These are phyloP conservation scores for Euborellia annulipes DNA, from an alignment of 1,140 invertebrate genomes.

Conservation along the genomic window DNA sequence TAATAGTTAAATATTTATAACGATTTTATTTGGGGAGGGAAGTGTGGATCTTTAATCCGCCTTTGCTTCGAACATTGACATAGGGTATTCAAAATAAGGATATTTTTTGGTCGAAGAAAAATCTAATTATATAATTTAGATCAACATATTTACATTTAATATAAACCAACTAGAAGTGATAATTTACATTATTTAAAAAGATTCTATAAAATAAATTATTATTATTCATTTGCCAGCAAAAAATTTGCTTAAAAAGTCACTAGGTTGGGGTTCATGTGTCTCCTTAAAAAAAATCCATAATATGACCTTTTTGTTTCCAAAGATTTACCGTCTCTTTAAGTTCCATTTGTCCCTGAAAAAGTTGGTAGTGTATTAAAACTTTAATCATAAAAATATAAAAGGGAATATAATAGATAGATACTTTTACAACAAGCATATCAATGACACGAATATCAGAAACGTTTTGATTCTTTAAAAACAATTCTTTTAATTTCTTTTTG, in stretches of 20 bases:
- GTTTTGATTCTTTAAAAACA: slow-evolving; percentile 59
- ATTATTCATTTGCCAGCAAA: slow-evolving; percentile 43
- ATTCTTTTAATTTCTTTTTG: slow-evolving; percentile 55
- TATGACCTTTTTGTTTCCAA: slow-evolving; percentile 74
- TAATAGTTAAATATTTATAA: too few relatives aligned
- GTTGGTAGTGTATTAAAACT: too few relatives aligned
- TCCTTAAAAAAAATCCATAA: slow-evolving; percentile 83
- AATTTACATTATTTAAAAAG: too few relatives aligned
- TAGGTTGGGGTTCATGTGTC: slow-evolving; percentile 64
- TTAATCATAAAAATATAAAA: too few relatives aligned
- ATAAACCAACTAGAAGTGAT: too few relatives aligned
- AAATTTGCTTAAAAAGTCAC: slow-evolving; percentile 89
- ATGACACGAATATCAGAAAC: slow-evolving; percentile 74
- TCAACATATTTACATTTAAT: too few relatives aligned
- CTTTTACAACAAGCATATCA: slow-evolving; percentile 81
- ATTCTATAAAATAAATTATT: not conserved
- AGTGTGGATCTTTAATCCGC: too few relatives aligned
- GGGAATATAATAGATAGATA: slow-evolving; percentile 26
- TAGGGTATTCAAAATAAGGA: too few relatives aligned
- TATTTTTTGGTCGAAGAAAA: too few relatives aligned
- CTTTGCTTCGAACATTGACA: too few relatives aligned
- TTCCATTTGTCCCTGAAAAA: slow-evolving; percentile 86
- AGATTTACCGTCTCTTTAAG: slow-evolving; percentile 66
- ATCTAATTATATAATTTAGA: too few relatives aligned
- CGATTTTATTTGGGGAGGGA: too few relatives aligned